Evolutionary conservation across 2,888 invertebrate genomes (phyloP).

Genomic region (Acanthacorydalis orientalis): DNA sequence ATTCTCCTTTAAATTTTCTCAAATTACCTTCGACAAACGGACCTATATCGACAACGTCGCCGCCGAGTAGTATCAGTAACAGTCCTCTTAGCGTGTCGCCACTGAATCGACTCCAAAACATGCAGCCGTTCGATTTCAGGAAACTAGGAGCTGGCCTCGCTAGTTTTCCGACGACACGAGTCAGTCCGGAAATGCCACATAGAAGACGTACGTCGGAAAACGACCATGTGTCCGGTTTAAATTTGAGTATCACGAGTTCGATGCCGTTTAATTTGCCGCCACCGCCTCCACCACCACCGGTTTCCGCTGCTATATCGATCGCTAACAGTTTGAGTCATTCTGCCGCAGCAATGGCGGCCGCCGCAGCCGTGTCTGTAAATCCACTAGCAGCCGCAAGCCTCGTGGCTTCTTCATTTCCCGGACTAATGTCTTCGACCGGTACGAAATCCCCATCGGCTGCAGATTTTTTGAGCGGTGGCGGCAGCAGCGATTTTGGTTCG

Average conservation of each 20-base stretch:
- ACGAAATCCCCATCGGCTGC: conserved; percentile 29
- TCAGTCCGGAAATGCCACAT: conserved; percentile 23
- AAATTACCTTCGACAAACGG: conserved; percentile 28
- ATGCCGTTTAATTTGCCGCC: conserved; percentile 44
- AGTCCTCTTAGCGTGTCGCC: conserved; percentile 58
- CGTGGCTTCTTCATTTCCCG: conserved; percentile 43
- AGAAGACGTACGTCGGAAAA: conserved; percentile 35
- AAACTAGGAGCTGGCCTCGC: conserved; percentile 50
- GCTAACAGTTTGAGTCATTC: conserved; percentile 39
- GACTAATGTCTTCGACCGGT: conserved; percentile 37
- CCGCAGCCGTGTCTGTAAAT: conserved; percentile 41
- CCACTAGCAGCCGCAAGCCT: conserved; percentile 42
- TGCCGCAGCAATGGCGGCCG: conserved; percentile 47
- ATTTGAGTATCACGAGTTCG: conserved; percentile 40
- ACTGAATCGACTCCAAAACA: conserved; percentile 75
- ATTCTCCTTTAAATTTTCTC: conserved; percentile 24
- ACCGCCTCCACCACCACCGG: conserved; percentile 39
- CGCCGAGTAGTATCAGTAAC: conserved; percentile 37
- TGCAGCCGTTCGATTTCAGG: conserved; percentile 90
- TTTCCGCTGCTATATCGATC: conserved; percentile 32
- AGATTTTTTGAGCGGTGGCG: conserved; percentile 24
- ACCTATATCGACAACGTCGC: conserved; percentile 39
- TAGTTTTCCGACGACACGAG: conserved; percentile 32
- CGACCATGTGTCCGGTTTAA: conserved; percentile 30
- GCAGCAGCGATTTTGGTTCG: conserved; percentile 30